Percentiles rank a stretch among this genome's conserved stretches.
phyloP scores from a whole-genome alignment of 2,888 invertebrate genomes.

The Diaphora mendica region DNA sequence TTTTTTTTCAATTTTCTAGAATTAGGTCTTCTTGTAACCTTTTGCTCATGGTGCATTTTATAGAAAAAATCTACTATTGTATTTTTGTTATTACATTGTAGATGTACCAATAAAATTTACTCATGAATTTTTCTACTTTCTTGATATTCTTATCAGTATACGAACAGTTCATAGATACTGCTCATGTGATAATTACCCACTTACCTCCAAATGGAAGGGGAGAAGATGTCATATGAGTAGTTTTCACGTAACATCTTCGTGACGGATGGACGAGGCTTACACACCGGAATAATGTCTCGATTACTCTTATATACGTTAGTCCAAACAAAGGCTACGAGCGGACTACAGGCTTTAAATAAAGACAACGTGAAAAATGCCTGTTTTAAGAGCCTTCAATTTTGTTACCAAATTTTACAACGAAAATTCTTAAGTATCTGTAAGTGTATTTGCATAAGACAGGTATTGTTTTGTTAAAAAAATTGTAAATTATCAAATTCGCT shows the following conservation, averaged over 20 bases:
- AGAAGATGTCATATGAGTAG: constrained; percentile 59
- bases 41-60: background rate
- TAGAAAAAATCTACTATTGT: background rate
- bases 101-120: background rate
- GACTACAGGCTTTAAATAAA: background rate
- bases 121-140: background rate
- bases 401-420: background rate
- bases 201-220: constrained; percentile 41
- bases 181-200: constrained; percentile 48
- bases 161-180: constrained; percentile 18
- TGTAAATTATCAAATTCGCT: constrained; percentile 22
- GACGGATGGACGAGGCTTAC: constrained; percentile 69
- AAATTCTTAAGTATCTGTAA: background rate
- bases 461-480: background rate
- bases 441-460: background rate
- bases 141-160: background rate
- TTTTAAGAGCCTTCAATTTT: background rate
- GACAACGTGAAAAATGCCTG: too few species aligned
- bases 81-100: background rate
- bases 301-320: constrained; percentile 57
- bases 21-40: background rate
- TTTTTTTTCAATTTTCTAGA: too few species aligned
- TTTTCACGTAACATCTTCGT: constrained; percentile 67
- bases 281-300: constrained; percentile 79
- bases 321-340: constrained; percentile 45